These are phyloP conservation scores for Aeoliscus strigatus DNA, from an alignment of 2,797 vertebrate genomes.

Conservation along the genomic window DNA sequence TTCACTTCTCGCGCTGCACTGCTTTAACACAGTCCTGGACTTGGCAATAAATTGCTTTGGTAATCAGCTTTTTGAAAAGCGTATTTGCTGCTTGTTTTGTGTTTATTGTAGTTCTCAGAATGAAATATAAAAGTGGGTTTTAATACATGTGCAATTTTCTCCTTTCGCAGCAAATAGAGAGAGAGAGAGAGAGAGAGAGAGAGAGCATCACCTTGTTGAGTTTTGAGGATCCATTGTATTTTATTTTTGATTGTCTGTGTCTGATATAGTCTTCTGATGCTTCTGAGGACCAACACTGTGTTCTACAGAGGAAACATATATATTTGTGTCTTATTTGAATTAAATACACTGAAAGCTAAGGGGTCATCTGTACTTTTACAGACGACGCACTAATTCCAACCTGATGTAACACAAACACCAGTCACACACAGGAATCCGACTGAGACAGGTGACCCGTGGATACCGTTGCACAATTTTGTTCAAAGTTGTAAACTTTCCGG, in stretches of 20 bases:
- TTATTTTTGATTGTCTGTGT: constrained; percentile 70
- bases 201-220: constrained; percentile 65
- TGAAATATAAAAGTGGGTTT: constrained; percentile 82
- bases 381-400: too few relatives aligned
- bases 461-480: too few relatives aligned
- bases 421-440: too few relatives aligned
- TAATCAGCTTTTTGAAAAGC: constrained; percentile 85
- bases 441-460: too few relatives aligned
- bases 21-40: constrained; percentile 74
- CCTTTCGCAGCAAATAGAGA: constrained; percentile 64
- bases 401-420: too few relatives aligned
- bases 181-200: constrained; percentile 26
- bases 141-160: constrained; percentile 80
- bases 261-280: constrained; percentile 49
- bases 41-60: constrained; percentile 81
- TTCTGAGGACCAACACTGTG: constrained; percentile 38
- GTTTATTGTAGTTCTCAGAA: constrained; percentile 80
- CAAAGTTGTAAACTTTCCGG: too few relatives aligned
- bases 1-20: constrained; percentile 50
- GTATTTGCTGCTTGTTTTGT: constrained; percentile 83
- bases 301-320: constrained; percentile 26
- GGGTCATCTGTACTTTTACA: too few relatives aligned
- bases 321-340: too few relatives aligned
- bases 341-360: too few relatives aligned
- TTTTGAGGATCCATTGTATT: constrained; percentile 65